Evolutionary conservation across 1,140 invertebrate genomes (phyloP).

Genomic region (Tetramorium simillimum): DNA sequence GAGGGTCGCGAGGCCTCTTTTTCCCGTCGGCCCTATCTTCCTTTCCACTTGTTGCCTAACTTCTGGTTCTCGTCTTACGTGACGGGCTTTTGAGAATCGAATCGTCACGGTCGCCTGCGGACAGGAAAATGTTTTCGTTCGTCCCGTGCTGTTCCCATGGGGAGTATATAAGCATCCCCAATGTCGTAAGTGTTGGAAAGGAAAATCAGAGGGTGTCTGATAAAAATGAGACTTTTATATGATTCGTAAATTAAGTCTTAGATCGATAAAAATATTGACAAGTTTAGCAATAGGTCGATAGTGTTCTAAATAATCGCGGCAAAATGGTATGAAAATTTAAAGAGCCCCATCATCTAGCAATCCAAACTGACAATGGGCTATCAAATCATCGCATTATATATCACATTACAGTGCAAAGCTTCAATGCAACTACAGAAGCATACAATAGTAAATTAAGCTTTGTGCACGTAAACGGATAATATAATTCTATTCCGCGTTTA

Average conservation of each 20-base stretch:
- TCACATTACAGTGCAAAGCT: not conserved
- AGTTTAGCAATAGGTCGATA: not conserved
- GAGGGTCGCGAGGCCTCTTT: constrained; percentile 9
- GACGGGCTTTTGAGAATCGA: constrained; percentile 55
- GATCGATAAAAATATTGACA: not conserved
- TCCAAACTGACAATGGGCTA: too few relatives aligned
- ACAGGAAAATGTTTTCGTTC: constrained; percentile 40
- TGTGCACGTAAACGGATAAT: not conserved
- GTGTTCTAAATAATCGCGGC: not conserved
- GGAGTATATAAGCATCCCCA: not conserved
- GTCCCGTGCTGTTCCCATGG: not conserved
- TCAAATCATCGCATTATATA: too few relatives aligned
- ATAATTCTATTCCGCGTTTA: too few relatives aligned
- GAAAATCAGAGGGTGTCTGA: not conserved
- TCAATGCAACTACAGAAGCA: not conserved
- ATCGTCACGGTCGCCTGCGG: constrained; percentile 24
- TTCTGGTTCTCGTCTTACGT: constrained; percentile 54
- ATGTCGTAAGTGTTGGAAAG: not conserved
- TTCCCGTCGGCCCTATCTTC: not conserved
- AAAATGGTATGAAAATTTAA: not conserved
- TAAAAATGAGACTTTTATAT: not conserved
- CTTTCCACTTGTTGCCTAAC: constrained; percentile 52
- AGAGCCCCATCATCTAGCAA: not conserved
- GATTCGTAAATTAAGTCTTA: not conserved
- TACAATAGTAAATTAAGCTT: not conserved